Conservation (phyloP, 2,888 invertebrate species). For the Melieria picta region DNA sequence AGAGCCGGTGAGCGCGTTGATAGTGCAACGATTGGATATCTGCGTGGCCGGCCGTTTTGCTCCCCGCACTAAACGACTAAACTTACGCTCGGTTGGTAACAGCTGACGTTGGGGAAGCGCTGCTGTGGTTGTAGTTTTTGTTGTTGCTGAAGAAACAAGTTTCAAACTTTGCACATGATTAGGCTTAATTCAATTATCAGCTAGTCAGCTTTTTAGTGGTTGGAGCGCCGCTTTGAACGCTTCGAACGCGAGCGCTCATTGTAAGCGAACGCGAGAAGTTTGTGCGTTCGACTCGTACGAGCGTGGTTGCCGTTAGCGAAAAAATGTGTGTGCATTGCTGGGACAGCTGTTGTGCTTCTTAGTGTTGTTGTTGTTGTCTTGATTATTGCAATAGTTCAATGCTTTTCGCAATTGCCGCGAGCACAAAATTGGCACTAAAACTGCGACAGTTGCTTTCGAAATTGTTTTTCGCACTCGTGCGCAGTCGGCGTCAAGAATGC, state of each 20-base stretch:
- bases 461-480: not conserved
- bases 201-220: not conserved
- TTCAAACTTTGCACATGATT: slow-evolving; percentile 23
- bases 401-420: slow-evolving; percentile 16
- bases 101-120: too few relatives aligned
- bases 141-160: slow-evolving; percentile 16
- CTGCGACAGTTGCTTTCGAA: not conserved
- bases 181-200: slow-evolving; percentile 13
- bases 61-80: too few relatives aligned
- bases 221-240: too few relatives aligned
- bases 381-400: not conserved
- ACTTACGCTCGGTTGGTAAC: too few relatives aligned
- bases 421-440: slow-evolving; percentile 15
- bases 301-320: too few relatives aligned
- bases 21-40: too few relatives aligned
- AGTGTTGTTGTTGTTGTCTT: not conserved
- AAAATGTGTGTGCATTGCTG: too few relatives aligned
- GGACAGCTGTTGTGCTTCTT: not conserved
- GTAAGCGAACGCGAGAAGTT: not conserved
- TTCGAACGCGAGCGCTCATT: not conserved
- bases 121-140: not conserved
- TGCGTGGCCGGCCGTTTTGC: too few relatives aligned
- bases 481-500: too few relatives aligned
- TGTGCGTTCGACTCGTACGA: too few relatives aligned
- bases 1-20: too few relatives aligned